These are phyloP conservation scores for Leptobrachium leishanense DNA, from an alignment of 2,113 vertebrate species.

Conservation along the genomic window DNA sequence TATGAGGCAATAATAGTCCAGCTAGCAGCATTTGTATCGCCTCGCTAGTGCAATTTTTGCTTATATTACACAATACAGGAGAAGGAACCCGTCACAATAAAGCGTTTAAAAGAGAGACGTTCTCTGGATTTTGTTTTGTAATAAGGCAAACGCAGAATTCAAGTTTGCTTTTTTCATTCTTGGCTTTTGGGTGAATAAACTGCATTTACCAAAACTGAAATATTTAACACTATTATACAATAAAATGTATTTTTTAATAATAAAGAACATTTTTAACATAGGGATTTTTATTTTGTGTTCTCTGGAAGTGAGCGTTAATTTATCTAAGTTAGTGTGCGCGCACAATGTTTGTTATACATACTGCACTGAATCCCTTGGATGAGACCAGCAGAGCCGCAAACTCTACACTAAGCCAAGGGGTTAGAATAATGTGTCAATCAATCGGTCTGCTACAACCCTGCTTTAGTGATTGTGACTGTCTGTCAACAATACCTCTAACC, in stretches of 20 bases:
- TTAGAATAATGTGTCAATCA: not conserved
- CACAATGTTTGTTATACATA: not conserved
- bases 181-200: too few relatives aligned
- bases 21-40: not conserved
- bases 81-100: not conserved
- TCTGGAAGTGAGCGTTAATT: too few relatives aligned
- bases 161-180: too few relatives aligned
- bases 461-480: not conserved
- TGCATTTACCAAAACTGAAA: too few relatives aligned
- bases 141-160: too few relatives aligned
- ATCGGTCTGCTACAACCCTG: not conserved
- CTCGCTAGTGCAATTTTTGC: not conserved
- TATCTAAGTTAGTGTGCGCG: too few relatives aligned
- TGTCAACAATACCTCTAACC: not conserved
- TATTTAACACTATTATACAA: too few relatives aligned
- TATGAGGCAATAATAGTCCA: conserved; percentile 4
- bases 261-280: too few relatives aligned
- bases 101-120: not conserved
- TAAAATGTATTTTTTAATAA: too few relatives aligned
- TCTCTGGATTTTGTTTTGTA: too few relatives aligned
- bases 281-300: too few relatives aligned
- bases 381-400: not conserved
- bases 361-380: not conserved
- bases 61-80: not conserved
- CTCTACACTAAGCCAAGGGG: not conserved